Evolutionary conservation across 1,140 invertebrate species (phyloP), one percentile per base, ranked within the genome.

Genomic region (Drosophila dunni): DNA sequence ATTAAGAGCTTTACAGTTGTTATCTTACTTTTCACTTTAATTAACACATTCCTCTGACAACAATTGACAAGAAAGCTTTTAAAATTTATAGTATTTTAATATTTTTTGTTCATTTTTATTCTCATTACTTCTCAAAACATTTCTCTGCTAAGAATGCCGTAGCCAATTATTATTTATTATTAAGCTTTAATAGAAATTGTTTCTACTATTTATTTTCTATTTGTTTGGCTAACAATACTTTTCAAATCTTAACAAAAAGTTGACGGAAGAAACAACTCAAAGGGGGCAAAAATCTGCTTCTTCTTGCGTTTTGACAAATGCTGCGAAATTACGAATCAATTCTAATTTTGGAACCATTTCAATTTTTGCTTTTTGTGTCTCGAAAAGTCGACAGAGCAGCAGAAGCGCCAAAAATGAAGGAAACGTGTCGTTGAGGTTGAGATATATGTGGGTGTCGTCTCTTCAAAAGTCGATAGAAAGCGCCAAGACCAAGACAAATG

Each of bases 341-440:
- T 88, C 83, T 88, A 88, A 88, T 89, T 88, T 88, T 88, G 73
- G 79, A 78, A 69, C 50, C 60, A 53, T 76, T 75, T 82, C 71
- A 50, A 46, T 64, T 57, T 64, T 45, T 40, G 54, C 33, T 66
- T 24, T 34, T 53, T 58, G 33, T 51, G 17, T 46, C 45, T 56
- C n/a, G 64, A 17, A 45, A 51, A 64, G 61, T 29, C 51, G 51
- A 11, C n/a, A 46, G 38, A 50, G 53, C 24, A 65, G 24, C 24
- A 29, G 72, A 64, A 61, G 72, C 48, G 60, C 72, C 75, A 84
- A 79, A 72, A 56, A 44, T 51, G 17, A 45, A 33, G 48, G 24
- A 29, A 57, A 68, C 33, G n/a, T 54, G 60, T 8, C 20, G 24
- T 4, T 17, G 54, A n/a, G 13, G 24, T 4, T 17, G 54, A n/a